phyloP scores from a whole-genome alignment of 2,113 vertebrate genomes.

The Phainopepla nitens region DNA sequence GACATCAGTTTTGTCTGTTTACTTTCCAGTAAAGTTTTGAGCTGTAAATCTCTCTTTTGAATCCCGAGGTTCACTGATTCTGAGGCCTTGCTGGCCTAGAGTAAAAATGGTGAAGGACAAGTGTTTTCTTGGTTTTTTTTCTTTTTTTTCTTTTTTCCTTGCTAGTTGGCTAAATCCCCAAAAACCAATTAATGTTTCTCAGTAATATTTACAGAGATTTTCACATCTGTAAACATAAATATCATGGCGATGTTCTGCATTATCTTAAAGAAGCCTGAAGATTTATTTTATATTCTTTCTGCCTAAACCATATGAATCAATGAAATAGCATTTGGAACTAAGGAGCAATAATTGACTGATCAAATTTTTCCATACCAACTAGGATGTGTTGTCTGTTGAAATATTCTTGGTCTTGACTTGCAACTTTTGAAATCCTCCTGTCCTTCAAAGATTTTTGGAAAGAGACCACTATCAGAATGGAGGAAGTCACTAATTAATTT shows the following conservation, averaged over 20 bases:
- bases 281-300: neutral
- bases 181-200: neutral
- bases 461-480: neutral
- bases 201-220: neutral
- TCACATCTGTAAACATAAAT: slow-evolving; percentile 30
- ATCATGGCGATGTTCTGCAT: neutral
- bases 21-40: neutral
- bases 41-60: neutral
- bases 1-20: neutral
- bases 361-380: neutral
- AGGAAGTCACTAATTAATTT: neutral
- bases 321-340: slow-evolving; percentile 34
- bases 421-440: neutral
- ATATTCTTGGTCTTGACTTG: neutral
- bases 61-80: neutral
- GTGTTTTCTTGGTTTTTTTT: accelerated
- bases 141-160: neutral
- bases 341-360: neutral
- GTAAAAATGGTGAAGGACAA: neutral
- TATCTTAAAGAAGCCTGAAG: neutral
- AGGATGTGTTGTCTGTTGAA: neutral
- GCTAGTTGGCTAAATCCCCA: neutral
- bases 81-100: neutral
- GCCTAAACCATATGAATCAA: neutral
- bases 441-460: neutral